These are phyloP conservation scores for Parthenolecanium corni DNA, from an alignment of 2,888 invertebrate genomes.

Conservation along the genomic window DNA sequence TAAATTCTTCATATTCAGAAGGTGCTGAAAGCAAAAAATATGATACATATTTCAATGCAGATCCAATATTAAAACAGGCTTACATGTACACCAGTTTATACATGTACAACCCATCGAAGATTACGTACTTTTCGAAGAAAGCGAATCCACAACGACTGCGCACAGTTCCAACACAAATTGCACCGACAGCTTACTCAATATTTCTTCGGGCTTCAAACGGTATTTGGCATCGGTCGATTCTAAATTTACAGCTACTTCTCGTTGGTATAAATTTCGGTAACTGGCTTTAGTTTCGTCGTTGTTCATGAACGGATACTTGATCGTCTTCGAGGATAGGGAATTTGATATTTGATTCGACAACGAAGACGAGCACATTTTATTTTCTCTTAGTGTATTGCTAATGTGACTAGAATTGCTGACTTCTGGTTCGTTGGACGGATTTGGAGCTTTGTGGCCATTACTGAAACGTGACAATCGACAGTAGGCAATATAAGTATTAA, in stretches of 20 bases:
- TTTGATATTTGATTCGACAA: conserved; percentile 3
- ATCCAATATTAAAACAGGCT: background rate
- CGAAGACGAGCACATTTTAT: conserved; percentile 3
- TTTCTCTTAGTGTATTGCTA: background rate
- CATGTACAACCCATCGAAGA: background rate
- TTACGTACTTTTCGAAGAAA: conserved; percentile 1
- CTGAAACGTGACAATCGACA: too few relatives aligned
- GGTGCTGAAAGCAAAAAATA: background rate
- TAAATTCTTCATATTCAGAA: conserved; percentile 17
- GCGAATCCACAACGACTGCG: conserved; percentile 6
- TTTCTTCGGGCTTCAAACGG: background rate
- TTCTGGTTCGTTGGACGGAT: background rate
- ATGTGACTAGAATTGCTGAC: conserved; percentile 12
- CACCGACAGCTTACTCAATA: conserved; percentile 5
- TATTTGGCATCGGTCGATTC: conserved; percentile 12
- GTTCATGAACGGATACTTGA: conserved; percentile 17
- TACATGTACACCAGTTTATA: background rate
- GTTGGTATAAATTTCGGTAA: conserved; percentile 15
- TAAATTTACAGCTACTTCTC: background rate
- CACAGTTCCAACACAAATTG: conserved; percentile 18
- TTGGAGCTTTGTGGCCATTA: background rate
- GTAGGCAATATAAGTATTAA: too few relatives aligned
- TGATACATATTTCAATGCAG: too few relatives aligned
- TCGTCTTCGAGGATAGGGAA: background rate
- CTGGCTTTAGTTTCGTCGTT: conserved; percentile 4